These are phyloP conservation scores for Chaetodon trifasciatus DNA, from an alignment of 2,797 vertebrate species.

Conservation along the genomic window DNA sequence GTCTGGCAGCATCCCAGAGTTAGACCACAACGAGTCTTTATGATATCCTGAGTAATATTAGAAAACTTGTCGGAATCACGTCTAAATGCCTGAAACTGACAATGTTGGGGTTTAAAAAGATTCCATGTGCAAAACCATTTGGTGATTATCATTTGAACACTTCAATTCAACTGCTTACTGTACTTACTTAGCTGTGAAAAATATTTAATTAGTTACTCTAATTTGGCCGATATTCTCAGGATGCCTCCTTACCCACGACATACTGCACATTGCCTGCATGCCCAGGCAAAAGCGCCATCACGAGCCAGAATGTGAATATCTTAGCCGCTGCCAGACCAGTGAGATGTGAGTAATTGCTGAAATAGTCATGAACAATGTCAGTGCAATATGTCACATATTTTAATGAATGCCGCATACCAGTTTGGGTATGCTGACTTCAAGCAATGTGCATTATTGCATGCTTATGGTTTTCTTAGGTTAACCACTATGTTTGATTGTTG, in stretches of 20 bases:
- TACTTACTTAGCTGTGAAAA: slow-evolving; percentile 28
- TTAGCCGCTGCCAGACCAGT: slow-evolving; percentile 23
- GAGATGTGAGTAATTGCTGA: slow-evolving; percentile 20
- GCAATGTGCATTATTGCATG: neutral
- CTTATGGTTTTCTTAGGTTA: neutral
- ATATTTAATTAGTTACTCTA: slow-evolving; percentile 23
- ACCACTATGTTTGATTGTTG: neutral
- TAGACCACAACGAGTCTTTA: neutral
- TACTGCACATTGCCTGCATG: slow-evolving; percentile 27
- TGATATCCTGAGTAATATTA: neutral
- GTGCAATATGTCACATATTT: slow-evolving; percentile 13
- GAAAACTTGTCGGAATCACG: slow-evolving; percentile 8
- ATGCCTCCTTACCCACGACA: slow-evolving; percentile 3
- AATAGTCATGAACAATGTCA: neutral
- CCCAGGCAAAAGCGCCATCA: slow-evolving; percentile 32
- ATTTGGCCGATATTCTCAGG: slow-evolving; percentile 21
- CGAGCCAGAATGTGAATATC: slow-evolving; percentile 28
- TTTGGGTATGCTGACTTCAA: neutral
- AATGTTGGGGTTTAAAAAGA: slow-evolving; percentile 13
- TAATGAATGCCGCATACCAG: neutral
- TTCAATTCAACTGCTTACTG: slow-evolving; percentile 14
- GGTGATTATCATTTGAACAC: slow-evolving; percentile 13
- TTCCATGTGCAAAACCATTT: slow-evolving; percentile 6
- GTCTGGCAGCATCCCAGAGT: slow-evolving; percentile 21
- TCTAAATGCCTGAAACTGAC: slow-evolving; percentile 4